phyloP scores from a whole-genome alignment of 2,888 invertebrate species.

The Tetragonula carbonaria region DNA sequence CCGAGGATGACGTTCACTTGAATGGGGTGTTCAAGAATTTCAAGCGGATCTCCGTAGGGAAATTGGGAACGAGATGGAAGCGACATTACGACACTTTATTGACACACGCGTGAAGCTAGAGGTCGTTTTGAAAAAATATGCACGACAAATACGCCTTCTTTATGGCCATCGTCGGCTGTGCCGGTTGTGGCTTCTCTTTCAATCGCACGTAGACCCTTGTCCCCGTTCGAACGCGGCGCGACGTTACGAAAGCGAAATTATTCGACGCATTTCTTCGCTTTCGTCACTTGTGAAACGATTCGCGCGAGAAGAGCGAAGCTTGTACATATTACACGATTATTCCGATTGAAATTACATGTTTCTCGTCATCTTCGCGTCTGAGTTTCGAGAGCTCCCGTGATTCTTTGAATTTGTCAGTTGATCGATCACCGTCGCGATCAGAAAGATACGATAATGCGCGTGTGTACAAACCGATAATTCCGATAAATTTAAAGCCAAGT shows the following conservation, averaged over 20 bases:
- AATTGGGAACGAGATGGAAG: slow-evolving; percentile 54
- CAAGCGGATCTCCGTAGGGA: slow-evolving; percentile 30
- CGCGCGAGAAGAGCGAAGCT: neutral
- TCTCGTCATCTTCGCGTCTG: too few relatives aligned
- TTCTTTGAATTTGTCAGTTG: neutral
- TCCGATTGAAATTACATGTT: too few relatives aligned
- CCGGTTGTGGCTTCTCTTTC: neutral
- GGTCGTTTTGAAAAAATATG: slow-evolving; percentile 61
- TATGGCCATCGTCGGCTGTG: neutral
- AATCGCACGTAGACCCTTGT: slow-evolving; percentile 23
- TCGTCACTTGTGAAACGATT: slow-evolving; percentile 6
- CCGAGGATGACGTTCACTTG: neutral
- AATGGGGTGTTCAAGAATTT: slow-evolving; percentile 15
- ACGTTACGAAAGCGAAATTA: slow-evolving; percentile 28
- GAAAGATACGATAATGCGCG: too few relatives aligned
- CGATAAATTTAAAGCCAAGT: too few relatives aligned
- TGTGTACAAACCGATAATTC: too few relatives aligned
- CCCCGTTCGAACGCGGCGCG: slow-evolving; percentile 15
- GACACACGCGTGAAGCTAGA: slow-evolving; percentile 42
- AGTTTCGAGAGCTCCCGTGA: neutral
- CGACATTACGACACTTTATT: slow-evolving; percentile 62
- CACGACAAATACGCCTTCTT: slow-evolving; percentile 48
- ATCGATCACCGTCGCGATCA: too few relatives aligned
- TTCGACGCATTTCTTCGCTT: slow-evolving; percentile 20
- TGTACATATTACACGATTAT: neutral